A percentile compares a stretch with the other conserved stretches of the same genome.
Evolutionary conservation across 2,113 vertebrate species (phyloP).

Genomic region (Trochalopteron elliotii): DNA sequence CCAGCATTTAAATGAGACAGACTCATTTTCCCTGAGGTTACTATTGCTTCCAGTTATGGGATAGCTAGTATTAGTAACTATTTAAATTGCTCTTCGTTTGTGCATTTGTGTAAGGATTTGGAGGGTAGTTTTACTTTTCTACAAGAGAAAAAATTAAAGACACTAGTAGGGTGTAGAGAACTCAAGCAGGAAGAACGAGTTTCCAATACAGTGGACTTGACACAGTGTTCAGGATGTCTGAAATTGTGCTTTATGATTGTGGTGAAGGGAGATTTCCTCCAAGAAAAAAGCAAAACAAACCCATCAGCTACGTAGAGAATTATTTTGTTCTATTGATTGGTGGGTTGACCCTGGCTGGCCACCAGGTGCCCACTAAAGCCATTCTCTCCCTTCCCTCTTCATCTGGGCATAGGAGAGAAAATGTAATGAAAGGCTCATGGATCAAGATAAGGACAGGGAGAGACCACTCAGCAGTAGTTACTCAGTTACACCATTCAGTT

Average conservation of each 20-base stretch:
- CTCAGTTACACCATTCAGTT: not conserved
- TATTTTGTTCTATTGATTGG: not conserved
- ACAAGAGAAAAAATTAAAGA: not conserved
- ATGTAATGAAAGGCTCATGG: not conserved
- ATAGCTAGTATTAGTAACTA: not conserved
- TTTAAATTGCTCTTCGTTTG: not conserved
- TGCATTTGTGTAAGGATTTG: not conserved
- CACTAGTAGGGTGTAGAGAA: not conserved
- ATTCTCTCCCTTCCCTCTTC: not conserved
- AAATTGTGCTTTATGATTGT: not conserved
- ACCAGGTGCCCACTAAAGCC: not conserved
- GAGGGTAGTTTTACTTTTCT: not conserved
- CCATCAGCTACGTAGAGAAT: not conserved
- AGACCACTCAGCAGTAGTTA: not conserved
- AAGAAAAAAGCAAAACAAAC: not conserved
- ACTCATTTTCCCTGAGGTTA: not conserved
- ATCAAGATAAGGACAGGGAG: not conserved
- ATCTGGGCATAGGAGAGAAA: not conserved
- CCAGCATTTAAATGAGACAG: not conserved
- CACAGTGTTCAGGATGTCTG: not conserved
- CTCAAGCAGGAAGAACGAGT: not conserved
- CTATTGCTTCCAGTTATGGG: not conserved
- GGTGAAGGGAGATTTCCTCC: not conserved
- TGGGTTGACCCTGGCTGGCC: not conserved
- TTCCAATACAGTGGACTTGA: not conserved